Percentiles rank a stretch among this genome's conserved stretches.
These are phyloP conservation scores for Drosophila testacea DNA, from an alignment of 2,888 invertebrate species.

Conservation along the genomic window DNA sequence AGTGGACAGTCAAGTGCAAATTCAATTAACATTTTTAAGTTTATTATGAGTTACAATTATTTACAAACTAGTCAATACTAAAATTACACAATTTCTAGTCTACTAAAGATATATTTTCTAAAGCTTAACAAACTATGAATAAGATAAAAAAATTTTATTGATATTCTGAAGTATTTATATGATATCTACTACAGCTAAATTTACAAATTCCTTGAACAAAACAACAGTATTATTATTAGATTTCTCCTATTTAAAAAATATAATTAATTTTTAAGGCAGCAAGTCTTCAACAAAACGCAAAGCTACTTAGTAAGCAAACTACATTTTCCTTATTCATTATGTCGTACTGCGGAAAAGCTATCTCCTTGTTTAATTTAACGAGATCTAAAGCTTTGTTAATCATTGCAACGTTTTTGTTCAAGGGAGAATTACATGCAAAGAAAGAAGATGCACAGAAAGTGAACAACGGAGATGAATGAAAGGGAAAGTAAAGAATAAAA, in stretches of 20 bases:
- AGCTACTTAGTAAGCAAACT: not conserved
- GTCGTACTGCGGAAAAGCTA: not conserved
- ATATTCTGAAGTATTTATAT: no score
- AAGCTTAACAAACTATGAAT: not conserved
- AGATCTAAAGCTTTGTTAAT: conserved; percentile 1
- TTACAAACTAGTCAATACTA: not conserved
- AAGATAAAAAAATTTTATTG: not conserved
- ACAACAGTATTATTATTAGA: not conserved
- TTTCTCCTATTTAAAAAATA: not conserved
- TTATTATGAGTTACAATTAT: not conserved
- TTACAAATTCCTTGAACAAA: no score
- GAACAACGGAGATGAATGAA: not conserved
- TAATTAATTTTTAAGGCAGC: not conserved
- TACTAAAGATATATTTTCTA: not conserved
- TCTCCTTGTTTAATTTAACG: conserved; percentile 2
- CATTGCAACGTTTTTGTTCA: not conserved
- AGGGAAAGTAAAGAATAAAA: not conserved
- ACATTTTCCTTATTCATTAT: not conserved
- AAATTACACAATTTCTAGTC: no score
- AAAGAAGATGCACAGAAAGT: not conserved
- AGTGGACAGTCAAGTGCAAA: conserved; percentile 9
- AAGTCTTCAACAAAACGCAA: not conserved
- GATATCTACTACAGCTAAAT: not conserved
- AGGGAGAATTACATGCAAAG: not conserved
- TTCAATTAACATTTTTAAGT: conserved; percentile 18